Conservation (phyloP, 2,797 vertebrate genomes). For the Natrix natrix region DNA sequence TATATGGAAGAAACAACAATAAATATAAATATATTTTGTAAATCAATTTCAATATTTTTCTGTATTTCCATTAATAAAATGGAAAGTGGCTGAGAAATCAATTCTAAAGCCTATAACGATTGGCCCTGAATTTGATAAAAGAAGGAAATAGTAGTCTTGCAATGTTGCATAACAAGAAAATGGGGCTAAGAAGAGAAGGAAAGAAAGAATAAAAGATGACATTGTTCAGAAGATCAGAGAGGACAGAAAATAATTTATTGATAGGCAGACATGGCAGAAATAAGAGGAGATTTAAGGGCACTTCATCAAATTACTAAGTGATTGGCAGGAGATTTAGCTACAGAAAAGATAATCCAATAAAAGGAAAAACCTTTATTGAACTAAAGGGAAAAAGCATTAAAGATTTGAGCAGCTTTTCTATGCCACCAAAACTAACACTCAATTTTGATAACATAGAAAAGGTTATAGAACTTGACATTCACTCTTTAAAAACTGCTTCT, state of each 20-base stretch:
- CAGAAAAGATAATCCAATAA: slow-evolving; percentile 13
- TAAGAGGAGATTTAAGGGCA: slow-evolving; percentile 13
- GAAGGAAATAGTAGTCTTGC: not conserved
- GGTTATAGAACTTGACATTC: slow-evolving; percentile 4
- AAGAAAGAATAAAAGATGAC: slow-evolving; percentile 9
- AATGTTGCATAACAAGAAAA: not conserved
- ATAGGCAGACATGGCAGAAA: slow-evolving; percentile 18
- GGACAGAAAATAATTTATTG: slow-evolving; percentile 16
- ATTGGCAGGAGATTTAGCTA: slow-evolving; percentile 17
- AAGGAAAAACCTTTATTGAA: not conserved
- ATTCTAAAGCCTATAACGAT: not conserved
- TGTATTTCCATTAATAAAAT: not conserved
- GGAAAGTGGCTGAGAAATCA: not conserved
- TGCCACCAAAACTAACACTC: not conserved
- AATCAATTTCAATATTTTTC: slow-evolving; percentile 2
- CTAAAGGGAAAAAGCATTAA: slow-evolving; percentile 12
- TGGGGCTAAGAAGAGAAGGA: not conserved
- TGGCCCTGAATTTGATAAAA: slow-evolving; percentile 15
- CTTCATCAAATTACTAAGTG: slow-evolving; percentile 26
- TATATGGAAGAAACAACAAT: not conserved
- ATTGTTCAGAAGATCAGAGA: slow-evolving; percentile 9
- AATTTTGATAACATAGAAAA: slow-evolving; percentile 14
- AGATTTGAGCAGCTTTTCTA: slow-evolving; percentile 13
- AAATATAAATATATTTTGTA: not conserved
- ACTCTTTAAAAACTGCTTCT: not conserved